Conservation (phyloP, 2,797 vertebrate species). For the Luscinia luscinia region DNA sequence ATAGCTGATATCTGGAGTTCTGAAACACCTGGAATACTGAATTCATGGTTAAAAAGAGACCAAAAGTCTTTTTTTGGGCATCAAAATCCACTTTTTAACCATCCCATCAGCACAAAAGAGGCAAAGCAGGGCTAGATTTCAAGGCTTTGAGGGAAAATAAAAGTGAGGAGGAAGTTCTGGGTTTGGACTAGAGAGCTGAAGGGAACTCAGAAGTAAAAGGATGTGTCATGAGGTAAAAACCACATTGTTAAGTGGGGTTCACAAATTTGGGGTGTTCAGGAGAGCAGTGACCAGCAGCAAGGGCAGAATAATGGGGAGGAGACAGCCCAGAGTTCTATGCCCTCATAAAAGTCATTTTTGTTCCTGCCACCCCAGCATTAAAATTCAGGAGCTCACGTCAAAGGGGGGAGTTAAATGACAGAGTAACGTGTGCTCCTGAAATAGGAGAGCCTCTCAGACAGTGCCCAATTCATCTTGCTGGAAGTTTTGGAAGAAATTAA, state of each 20-base stretch:
- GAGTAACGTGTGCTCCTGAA: conserved; percentile 42
- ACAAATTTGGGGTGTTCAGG: neutral
- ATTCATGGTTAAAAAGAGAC: neutral
- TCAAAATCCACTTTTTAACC: neutral
- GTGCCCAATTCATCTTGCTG: conserved; percentile 10
- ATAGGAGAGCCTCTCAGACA: conserved; percentile 62
- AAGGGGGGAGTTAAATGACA: conserved; percentile 28
- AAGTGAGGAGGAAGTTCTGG: neutral
- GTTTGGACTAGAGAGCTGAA: neutral
- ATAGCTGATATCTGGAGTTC: neutral
- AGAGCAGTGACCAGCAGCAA: neutral
- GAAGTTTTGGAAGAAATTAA: conserved; percentile 1
- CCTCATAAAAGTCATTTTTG: conserved; percentile 36
- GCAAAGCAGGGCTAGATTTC: neutral
- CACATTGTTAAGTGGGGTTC: neutral
- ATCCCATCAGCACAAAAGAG: neutral
- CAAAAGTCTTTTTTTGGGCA: neutral
- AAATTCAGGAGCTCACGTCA: conserved; percentile 67
- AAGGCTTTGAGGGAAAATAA: neutral
- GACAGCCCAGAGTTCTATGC: neutral
- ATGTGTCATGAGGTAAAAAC: neutral
- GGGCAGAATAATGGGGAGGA: neutral
- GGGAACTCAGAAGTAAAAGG: neutral
- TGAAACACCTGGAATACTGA: neutral
- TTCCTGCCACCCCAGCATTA: conserved; percentile 51